Conservation (phyloP, 2,888 invertebrate genomes). For the Pediacus dermestoides region DNA sequence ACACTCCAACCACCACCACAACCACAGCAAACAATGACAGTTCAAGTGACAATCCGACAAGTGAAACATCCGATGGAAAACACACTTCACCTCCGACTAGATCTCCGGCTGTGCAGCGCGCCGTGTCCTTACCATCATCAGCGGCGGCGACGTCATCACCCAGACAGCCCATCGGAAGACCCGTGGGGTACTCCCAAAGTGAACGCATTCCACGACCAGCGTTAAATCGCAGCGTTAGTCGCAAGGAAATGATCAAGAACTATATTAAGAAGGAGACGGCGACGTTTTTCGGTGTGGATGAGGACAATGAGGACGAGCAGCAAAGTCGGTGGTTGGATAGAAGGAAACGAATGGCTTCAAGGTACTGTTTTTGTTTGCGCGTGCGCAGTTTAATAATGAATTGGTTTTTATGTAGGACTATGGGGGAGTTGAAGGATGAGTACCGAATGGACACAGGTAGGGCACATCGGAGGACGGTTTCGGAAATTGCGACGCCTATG, state of each 20-base stretch:
- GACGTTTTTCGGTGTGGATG: constrained; percentile 81
- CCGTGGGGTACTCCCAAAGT: constrained; percentile 44
- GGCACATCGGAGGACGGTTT: constrained; percentile 29
- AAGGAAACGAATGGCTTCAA: constrained; percentile 71
- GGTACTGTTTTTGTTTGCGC: too few relatives aligned
- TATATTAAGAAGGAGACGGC: constrained; percentile 78
- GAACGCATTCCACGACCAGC: constrained; percentile 45
- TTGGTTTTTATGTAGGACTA: constrained; percentile 48
- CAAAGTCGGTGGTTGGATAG: constrained; percentile 76
- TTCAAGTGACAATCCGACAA: neutral
- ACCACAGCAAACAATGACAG: too few relatives aligned
- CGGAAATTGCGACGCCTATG: constrained; percentile 25
- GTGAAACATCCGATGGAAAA: neutral
- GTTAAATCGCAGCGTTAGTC: constrained; percentile 47
- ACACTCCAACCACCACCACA: constrained; percentile 12
- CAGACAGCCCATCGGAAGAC: constrained; percentile 22
- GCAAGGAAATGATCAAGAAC: constrained; percentile 53
- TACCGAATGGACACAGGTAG: constrained; percentile 32
- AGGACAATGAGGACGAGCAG: constrained; percentile 70
- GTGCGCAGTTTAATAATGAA: too few relatives aligned
- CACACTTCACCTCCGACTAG: constrained; percentile 4
- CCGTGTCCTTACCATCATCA: constrained; percentile 36
- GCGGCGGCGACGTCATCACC: constrained; percentile 33
- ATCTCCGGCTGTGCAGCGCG: constrained; percentile 35
- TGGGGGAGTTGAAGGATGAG: constrained; percentile 54